A percentile compares a stretch with the other conserved stretches of the same genome.
Conservation (phyloP, 2,113 vertebrate species). For the Lasiurus borealis region DNA sequence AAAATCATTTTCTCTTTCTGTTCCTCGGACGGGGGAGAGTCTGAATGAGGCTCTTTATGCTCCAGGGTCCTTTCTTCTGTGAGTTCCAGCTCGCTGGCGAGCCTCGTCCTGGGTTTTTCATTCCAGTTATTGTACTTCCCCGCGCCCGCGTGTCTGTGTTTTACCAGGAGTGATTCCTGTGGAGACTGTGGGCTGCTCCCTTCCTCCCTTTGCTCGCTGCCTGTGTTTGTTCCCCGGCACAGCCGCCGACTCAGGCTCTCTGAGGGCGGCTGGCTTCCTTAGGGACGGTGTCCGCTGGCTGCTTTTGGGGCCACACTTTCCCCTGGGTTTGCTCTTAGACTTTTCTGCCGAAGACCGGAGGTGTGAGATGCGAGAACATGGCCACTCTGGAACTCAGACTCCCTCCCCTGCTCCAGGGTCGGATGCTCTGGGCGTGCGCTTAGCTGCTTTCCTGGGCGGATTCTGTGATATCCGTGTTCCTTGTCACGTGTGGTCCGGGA, state of each 20-base stretch:
- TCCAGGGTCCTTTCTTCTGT: neutral
- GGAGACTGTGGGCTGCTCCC: neutral
- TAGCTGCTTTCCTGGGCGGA: neutral
- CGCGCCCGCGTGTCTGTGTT: neutral
- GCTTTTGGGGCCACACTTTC: neutral
- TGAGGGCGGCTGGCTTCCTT: neutral
- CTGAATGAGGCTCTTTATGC: neutral
- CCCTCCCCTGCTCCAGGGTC: neutral
- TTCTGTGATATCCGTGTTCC: neutral
- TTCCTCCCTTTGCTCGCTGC: neutral
- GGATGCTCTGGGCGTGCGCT: neutral
- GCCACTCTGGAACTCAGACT: neutral
- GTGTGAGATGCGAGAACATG: neutral
- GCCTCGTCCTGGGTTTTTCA: neutral
- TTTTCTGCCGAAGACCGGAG: neutral
- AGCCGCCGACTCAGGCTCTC: fast-evolving
- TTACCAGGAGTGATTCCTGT: neutral
- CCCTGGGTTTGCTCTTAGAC: neutral
- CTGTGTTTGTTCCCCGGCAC: neutral
- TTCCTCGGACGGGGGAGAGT: neutral
- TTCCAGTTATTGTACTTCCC: neutral
- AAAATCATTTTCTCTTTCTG: neutral
- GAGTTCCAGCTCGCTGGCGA: too few species aligned
- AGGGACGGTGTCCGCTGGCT: fast-evolving
- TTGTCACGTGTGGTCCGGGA: neutral